Evolutionary conservation across 2,888 invertebrate genomes (phyloP).

Genomic region (Leptinotarsa tumamoca): DNA sequence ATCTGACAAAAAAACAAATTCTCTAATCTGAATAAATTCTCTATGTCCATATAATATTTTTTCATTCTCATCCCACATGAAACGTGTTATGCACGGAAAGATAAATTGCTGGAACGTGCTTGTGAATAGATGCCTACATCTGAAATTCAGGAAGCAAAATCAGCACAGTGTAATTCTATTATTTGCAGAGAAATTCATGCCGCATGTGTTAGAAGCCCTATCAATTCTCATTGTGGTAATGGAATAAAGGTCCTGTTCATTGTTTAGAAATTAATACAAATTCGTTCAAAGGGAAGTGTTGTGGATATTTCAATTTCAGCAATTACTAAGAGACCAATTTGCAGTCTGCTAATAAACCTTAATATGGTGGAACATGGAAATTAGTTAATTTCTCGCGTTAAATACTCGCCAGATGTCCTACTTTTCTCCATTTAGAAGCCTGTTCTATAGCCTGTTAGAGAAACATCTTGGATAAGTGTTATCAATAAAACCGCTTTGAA

Average conservation of each 20-base stretch:
- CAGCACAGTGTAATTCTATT: constrained; percentile 41
- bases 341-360: too few relatives aligned
- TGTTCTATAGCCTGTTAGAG: too few relatives aligned
- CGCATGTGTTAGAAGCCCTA: constrained; percentile 21
- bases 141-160: constrained; percentile 33
- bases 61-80: constrained; percentile 22
- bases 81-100: constrained; percentile 35
- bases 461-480: too few relatives aligned
- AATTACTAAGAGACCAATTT: too few relatives aligned
- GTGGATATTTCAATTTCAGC: too few relatives aligned
- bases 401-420: too few relatives aligned
- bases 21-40: constrained; percentile 15
- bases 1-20: constrained; percentile 7
- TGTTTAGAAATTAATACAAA: not conserved
- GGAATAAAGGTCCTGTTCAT: constrained; percentile 19
- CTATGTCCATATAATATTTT: constrained; percentile 23
- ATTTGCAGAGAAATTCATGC: constrained; percentile 34
- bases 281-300: not conserved
- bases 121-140: constrained; percentile 29
- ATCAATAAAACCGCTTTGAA: too few relatives aligned
- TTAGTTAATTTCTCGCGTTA: too few relatives aligned
- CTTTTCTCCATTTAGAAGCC: too few relatives aligned
- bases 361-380: too few relatives aligned
- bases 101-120: constrained; percentile 41
- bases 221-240: constrained; percentile 28